Evolutionary conservation across 2,797 vertebrate species (phyloP).

Genomic region (Triplophysa bombifrons): DNA sequence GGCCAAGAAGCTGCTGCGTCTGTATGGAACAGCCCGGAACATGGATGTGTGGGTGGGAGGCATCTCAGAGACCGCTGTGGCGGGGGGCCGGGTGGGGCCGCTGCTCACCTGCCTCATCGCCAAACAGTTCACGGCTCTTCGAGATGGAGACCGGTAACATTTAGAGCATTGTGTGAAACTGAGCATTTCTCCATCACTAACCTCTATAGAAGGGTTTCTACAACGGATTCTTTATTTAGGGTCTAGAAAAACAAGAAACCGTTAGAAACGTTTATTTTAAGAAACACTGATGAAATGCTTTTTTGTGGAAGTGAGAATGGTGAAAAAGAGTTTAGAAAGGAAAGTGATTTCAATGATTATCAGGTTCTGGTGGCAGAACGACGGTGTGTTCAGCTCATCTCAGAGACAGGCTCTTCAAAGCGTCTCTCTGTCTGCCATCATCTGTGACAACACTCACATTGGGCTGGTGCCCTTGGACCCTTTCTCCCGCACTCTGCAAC

Average conservation of each 20-base stretch:
- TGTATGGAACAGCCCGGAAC: slow-evolving; percentile 79
- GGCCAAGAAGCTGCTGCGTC: slow-evolving; percentile 73
- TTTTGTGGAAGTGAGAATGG: no score
- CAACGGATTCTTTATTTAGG: no score
- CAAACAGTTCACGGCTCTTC: slow-evolving; percentile 74
- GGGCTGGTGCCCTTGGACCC: slow-evolving; percentile 78
- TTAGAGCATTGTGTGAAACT: background rate
- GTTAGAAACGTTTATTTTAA: no score
- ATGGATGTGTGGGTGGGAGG: slow-evolving; percentile 83
- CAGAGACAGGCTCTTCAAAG: slow-evolving; percentile 74
- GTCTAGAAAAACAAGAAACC: no score
- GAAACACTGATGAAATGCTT: no score
- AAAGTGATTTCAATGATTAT: no score
- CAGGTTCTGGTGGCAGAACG: slow-evolving; percentile 91
- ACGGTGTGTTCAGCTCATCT: slow-evolving; percentile 79
- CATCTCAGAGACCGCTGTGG: slow-evolving; percentile 76
- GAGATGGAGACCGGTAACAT: slow-evolving; percentile 76
- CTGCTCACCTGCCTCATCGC: slow-evolving; percentile 80
- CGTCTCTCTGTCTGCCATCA: slow-evolving; percentile 81
- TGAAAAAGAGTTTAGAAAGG: no score
- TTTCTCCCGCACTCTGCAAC: slow-evolving; percentile 74
- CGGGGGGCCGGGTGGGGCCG: slow-evolving; percentile 75
- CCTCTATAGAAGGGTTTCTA: no score
- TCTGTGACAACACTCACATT: slow-evolving; percentile 90
- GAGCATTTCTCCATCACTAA: no score